Evolutionary conservation across 2,113 vertebrate species (phyloP).

Genomic region (Pongo abelii): DNA sequence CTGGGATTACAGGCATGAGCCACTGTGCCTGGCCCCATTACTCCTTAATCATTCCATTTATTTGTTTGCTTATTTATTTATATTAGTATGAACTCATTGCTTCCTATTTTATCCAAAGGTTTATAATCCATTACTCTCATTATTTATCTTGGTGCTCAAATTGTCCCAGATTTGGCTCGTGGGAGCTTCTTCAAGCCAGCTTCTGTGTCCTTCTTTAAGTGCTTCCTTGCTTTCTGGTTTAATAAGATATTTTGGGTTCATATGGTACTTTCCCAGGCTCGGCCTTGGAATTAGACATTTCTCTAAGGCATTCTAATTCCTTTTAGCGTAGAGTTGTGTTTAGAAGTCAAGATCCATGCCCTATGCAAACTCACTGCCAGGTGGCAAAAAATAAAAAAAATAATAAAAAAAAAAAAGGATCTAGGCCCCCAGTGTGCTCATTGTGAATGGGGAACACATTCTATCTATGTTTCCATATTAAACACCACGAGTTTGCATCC

Average conservation of each 20-base stretch:
- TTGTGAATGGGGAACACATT: too few species aligned
- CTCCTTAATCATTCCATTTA: background rate
- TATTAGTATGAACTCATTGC: background rate
- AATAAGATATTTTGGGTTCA: background rate
- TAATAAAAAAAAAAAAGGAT: too few species aligned
- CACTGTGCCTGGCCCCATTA: background rate
- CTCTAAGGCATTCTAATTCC: background rate
- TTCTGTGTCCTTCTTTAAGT: background rate
- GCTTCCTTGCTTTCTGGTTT: background rate
- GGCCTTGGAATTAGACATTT: background rate
- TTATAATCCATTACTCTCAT: background rate
- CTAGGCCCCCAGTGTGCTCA: background rate
- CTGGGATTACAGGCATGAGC: background rate
- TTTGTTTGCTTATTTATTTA: background rate
- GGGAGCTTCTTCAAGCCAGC: background rate
- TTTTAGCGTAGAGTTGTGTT: background rate
- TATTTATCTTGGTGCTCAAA: background rate
- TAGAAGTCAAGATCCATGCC: background rate
- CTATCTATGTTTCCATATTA: background rate
- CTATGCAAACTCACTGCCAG: background rate
- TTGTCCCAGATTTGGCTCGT: background rate
- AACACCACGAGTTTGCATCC: background rate
- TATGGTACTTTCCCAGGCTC: slow-evolving; percentile 8
- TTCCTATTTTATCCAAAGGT: background rate
- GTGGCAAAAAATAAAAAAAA: too few species aligned